A percentile compares a stretch with the other conserved stretches of the same genome.
These are phyloP conservation scores for Dicranocentrus wangi DNA, from an alignment of 2,888 invertebrate genomes.

Conservation along the genomic window DNA sequence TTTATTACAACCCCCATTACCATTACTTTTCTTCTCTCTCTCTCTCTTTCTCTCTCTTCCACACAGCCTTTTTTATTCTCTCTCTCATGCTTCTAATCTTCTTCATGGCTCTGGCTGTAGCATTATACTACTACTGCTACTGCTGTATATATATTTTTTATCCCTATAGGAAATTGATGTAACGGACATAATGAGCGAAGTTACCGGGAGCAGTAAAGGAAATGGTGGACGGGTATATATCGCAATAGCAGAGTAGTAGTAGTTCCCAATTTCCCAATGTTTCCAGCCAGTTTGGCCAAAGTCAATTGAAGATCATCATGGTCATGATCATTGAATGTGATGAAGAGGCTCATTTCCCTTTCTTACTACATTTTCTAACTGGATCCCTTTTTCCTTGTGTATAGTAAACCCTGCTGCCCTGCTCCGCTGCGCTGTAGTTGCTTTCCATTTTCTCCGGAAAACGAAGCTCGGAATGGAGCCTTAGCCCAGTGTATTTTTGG, in stretches of 20 bases:
- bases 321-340: slow-evolving; percentile 60
- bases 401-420: too few relatives aligned
- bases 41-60: slow-evolving; percentile 8
- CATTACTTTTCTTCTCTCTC: slow-evolving; percentile 41
- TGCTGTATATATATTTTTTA: too few relatives aligned
- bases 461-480: slow-evolving; percentile 26
- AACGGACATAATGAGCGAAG: slow-evolving; percentile 59
- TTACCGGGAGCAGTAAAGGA: slow-evolving; percentile 44
- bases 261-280: slow-evolving; percentile 53
- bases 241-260: too few relatives aligned
- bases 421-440: too few relatives aligned
- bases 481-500: slow-evolving; percentile 45
- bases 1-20: slow-evolving; percentile 57
- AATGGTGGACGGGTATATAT: slow-evolving; percentile 42
- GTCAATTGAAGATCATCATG: slow-evolving; percentile 64
- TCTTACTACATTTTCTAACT: slow-evolving; percentile 34
- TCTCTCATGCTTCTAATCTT: slow-evolving; percentile 30
- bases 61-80: not conserved
- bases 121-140: too few relatives aligned
- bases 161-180: slow-evolving; percentile 57
- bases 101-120: too few relatives aligned
- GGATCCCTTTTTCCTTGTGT: not conserved
- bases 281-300: slow-evolving; percentile 61
- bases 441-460: slow-evolving; percentile 33
- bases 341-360: slow-evolving; percentile 56